phyloP scores from a whole-genome alignment of 2,888 invertebrate genomes.

The Chamaedrilus cognettii region DNA sequence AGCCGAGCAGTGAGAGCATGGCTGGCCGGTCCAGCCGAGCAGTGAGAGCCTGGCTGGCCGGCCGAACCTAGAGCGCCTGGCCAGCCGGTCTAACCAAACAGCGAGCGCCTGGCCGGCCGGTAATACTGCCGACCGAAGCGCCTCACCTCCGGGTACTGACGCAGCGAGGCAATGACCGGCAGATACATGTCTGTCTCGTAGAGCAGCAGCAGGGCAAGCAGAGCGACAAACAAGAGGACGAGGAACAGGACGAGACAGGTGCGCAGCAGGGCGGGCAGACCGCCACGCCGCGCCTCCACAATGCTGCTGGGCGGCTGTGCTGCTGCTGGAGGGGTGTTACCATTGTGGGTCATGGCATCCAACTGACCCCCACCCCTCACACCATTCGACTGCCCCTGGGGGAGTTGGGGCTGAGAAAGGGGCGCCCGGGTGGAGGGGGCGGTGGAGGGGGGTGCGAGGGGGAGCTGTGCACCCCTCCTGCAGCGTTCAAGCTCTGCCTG shows the following conservation, averaged over 20 bases:
- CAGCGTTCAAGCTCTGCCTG: conserved; percentile 30
- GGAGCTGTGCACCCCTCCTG: conserved; percentile 7
- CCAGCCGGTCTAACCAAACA: not conserved
- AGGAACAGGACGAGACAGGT: not conserved
- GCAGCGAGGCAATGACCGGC: not conserved
- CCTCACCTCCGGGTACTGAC: not conserved
- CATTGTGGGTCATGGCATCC: too few relatives aligned
- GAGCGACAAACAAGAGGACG: not conserved
- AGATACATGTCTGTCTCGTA: not conserved
- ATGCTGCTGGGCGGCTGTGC: not conserved
- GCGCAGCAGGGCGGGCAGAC: not conserved
- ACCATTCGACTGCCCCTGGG: too few relatives aligned
- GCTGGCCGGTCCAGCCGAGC: too few relatives aligned
- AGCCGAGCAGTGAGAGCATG: too few relatives aligned
- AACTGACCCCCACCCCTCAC: too few relatives aligned
- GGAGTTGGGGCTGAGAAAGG: too few relatives aligned
- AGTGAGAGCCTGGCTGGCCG: too few relatives aligned
- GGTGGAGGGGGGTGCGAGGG: not conserved
- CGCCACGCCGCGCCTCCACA: not conserved
- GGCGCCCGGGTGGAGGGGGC: not conserved
- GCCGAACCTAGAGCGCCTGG: too few relatives aligned
- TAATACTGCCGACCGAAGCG: not conserved
- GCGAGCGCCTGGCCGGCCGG: not conserved
- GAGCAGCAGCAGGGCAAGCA: not conserved
- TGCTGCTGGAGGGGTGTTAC: too few relatives aligned